These are phyloP conservation scores for Petrocephalus zakoni DNA, from an alignment of 2,113 vertebrate genomes.

Conservation along the genomic window DNA sequence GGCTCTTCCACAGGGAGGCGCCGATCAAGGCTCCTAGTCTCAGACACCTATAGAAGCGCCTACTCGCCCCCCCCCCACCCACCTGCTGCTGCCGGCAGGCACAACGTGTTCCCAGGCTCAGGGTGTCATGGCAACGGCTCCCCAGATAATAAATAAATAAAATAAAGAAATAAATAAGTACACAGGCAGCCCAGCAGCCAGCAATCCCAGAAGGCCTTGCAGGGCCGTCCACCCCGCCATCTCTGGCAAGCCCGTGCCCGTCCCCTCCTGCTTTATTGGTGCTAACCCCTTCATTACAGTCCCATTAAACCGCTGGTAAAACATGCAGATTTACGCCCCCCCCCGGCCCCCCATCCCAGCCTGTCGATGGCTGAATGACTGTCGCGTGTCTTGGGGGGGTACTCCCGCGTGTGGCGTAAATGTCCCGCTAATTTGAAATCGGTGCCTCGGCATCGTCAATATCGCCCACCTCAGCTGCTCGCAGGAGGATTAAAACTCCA, in stretches of 20 bases:
- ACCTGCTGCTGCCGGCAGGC: conserved; percentile 32
- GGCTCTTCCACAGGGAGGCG: not conserved
- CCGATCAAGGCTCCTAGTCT: not conserved
- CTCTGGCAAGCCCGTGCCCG: conserved; percentile 17
- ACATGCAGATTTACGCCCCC: conserved; percentile 23
- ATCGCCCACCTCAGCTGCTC: conserved; percentile 9
- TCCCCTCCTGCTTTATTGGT: conserved; percentile 10
- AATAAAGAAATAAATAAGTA: conserved; percentile 36
- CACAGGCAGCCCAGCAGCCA: conserved; percentile 31
- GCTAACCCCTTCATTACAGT: conserved; percentile 51
- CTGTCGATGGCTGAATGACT: conserved; percentile 19
- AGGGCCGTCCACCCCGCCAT: conserved; percentile 31
- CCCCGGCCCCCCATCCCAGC: not conserved
- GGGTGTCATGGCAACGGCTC: conserved; percentile 50
- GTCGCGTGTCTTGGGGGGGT: not conserved
- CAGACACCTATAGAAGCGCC: conserved; percentile 35
- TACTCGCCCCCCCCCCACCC: conserved; percentile 34
- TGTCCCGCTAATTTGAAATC: conserved; percentile 6
- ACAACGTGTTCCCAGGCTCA: conserved; percentile 36
- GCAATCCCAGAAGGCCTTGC: conserved; percentile 38
- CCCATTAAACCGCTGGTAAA: conserved; percentile 26
- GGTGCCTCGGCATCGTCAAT: not conserved
- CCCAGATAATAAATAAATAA: conserved; percentile 37
- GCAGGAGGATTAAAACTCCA: conserved; percentile 11
- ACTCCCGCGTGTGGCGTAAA: not conserved